phyloP scores from a whole-genome alignment of 2,888 invertebrate genomes.

The Rhaphigaster nebulosa region DNA sequence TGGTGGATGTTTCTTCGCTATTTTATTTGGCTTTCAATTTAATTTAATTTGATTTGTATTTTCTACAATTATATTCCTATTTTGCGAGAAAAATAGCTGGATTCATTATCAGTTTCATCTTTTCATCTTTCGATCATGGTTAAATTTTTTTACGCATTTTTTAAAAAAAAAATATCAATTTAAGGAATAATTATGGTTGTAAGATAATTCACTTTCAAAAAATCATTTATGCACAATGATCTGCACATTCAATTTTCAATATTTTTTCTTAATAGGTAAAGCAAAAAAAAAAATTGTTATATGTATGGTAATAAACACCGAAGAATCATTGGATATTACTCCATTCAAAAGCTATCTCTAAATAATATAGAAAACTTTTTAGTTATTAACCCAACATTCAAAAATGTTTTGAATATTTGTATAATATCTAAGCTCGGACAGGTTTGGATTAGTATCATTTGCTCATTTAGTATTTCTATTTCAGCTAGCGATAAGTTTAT shows the following conservation, averaged over 20 bases:
- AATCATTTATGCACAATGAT: neutral
- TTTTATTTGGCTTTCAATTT: neutral
- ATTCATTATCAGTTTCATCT: neutral
- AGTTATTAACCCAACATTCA: too few relatives aligned
- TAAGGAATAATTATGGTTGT: neutral
- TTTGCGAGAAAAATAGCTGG: neutral
- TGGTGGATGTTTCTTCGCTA: neutral
- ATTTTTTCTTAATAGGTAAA: neutral
- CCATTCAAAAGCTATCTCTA: too few relatives aligned
- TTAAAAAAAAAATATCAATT: neutral
- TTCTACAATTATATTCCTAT: neutral
- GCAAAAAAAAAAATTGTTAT: too few relatives aligned
- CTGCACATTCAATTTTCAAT: neutral
- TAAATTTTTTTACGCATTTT: neutral
- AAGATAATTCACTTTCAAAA: neutral
- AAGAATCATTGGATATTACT: too few relatives aligned
- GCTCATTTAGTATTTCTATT: neutral
- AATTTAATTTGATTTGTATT: neutral
- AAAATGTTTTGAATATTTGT: too few relatives aligned
- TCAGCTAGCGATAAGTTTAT: neutral
- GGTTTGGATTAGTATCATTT: neutral
- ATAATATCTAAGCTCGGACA: too few relatives aligned
- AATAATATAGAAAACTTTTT: too few relatives aligned
- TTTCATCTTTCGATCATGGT: neutral
- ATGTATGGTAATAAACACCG: too few relatives aligned